Evolutionary conservation across 2,113 vertebrate species (phyloP).

Genomic region (Sclerurus mexicanus): DNA sequence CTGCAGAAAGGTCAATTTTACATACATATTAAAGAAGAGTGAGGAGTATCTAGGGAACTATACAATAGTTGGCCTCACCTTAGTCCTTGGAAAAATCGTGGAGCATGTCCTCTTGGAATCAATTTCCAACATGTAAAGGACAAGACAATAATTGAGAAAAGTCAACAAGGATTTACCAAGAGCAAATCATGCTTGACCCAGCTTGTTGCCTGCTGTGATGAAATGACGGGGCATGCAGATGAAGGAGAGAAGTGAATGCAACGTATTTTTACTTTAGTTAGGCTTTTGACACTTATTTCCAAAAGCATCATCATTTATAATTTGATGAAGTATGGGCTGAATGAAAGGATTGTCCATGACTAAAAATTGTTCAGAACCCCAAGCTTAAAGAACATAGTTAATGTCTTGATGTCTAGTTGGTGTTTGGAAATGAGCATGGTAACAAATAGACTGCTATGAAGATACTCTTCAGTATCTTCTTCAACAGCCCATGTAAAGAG

Average conservation of each 20-base stretch:
- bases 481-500: background rate
- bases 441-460: background rate
- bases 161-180: background rate
- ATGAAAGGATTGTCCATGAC: background rate
- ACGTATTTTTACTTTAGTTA: background rate
- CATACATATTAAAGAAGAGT: background rate
- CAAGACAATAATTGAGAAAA: conserved; percentile 4
- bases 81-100: conserved; percentile 9
- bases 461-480: background rate
- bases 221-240: background rate
- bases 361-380: background rate
- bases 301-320: background rate
- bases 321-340: background rate
- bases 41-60: background rate
- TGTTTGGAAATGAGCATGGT: background rate
- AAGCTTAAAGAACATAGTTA: background rate
- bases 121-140: conserved; percentile 36
- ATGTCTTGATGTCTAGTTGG: background rate
- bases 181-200: background rate
- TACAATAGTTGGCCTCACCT: background rate
- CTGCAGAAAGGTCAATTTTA: background rate
- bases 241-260: background rate
- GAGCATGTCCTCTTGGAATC: conserved; percentile 45
- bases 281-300: background rate
- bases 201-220: background rate